Evolutionary conservation across 2,113 vertebrate species (phyloP), one percentile per base, ranked within the genome.

Genomic region (Merops nubicus): DNA sequence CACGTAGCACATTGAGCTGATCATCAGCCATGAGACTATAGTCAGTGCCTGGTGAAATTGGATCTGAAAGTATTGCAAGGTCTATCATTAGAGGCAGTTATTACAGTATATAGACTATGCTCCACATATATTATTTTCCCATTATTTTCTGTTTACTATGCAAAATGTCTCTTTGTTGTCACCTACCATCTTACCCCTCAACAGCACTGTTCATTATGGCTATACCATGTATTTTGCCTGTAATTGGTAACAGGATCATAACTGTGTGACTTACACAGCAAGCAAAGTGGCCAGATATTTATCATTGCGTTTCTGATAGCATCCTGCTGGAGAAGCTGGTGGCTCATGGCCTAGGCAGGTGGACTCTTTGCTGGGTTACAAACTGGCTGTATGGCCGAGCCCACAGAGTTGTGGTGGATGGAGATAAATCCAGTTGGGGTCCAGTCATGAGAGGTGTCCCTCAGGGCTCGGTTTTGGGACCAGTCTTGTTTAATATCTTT

Each of bases 1-100:
- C 4, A 2, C 0, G 0, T 73, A 69, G 48, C 0, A 0, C 36
- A 40, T n/a, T 0, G 5, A 72, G 31, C 16, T 64, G 43, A 88
- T 64, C 38, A 56, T 63, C 57, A 80, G 33, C 36, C 22, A 1
- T 28, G 33, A 80, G 53, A 7, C 11, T 62, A 36, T 2, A 5
- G 42, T 51, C 82, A 56, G 40, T 62, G 48, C 21, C 57, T 88
- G 59, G 26, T 91, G 91, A 85, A 92, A 88, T 12, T 64, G 22
- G 26, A 43, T 83, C 48, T 87, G 85, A 86, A 91, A 77, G 92
- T 72, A 47, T 17, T 31, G 25, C 5, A 33, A 65, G 19, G 25
- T 65, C 45, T 81, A 17, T 82, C 57, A 40, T 76, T 73, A 80
- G 50, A 69, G 31, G 38, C 34, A 86, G 33, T 34, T 79, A 29